Base-by-base conservation (phyloP, 2,113 vertebrate genomes). In the Melanerpes formicivorus region DNA sequence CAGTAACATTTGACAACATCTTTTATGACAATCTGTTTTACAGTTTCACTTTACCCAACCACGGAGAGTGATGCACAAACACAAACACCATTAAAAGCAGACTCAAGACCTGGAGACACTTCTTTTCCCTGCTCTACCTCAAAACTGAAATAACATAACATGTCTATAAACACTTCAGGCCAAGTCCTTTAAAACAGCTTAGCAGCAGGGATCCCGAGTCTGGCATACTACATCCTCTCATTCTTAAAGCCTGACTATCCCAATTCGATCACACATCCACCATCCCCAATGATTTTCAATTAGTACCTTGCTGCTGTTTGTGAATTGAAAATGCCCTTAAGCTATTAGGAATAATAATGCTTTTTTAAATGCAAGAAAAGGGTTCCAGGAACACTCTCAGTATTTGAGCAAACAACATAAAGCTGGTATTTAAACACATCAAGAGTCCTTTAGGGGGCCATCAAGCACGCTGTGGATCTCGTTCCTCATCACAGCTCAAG, bases 361-460 rank as follows among this genome's bases (percentile, higher is more conserved):
- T 52, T 13, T 52, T 52, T 52, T 13, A 25, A 30, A 1, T 3
- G 29, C 11, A 73, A 11, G 46, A 65, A 60, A 56, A n/a, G 14
- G 6, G 3, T 14, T 75, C 12, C 22, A 65, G n/a, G 22, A 58
- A 69, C 18, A 42, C 14, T 11, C 14, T 5, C 2, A 19, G 7
- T 7, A 54, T 40, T 10, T 30, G 10, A 79, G n/a, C 37, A 54
- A 84, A 15, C 0, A 11, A 16, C 4, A 6, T 16, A 60, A 46
- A n/a, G 10, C 58, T 10, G 8, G 2, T 10, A 46, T 6, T 11
- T 7, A 65, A 87, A 10, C 2, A 9, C 27, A 1, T 0, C 9
- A 63, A 5, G 5, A 40, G n/a, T 26, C 19, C 37, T 26, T 16
- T 23, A 26, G 9, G 3, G 5, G 12, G 11, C 11, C 32, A 52